Evolutionary conservation across 2,113 vertebrate species (phyloP).

Genomic region (Phoxinus phoxinus): DNA sequence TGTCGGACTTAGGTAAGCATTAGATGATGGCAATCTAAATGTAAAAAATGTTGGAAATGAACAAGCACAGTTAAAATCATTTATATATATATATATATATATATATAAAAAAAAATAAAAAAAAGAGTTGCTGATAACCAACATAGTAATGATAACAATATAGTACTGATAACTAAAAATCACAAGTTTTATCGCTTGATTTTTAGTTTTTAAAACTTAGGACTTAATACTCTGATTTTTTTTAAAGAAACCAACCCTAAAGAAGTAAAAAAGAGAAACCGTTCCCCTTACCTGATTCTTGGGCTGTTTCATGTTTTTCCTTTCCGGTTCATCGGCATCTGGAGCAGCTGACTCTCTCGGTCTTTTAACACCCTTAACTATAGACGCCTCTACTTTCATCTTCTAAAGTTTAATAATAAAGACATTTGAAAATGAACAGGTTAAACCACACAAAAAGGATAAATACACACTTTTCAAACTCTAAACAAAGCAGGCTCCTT

Average conservation of each 20-base stretch:
- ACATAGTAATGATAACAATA: no score
- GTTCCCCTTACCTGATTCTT: slow-evolving; percentile 89
- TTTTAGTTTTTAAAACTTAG: background rate
- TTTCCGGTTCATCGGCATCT: slow-evolving; percentile 86
- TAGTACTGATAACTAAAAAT: background rate
- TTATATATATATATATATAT: no score
- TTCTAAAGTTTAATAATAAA: slow-evolving; percentile 37
- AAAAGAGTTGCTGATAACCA: no score
- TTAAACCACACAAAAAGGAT: background rate
- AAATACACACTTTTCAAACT: background rate
- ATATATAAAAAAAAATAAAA: no score
- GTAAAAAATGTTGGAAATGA: background rate
- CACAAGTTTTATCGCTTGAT: background rate
- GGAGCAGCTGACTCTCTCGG: slow-evolving; percentile 85
- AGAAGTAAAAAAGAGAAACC: no score
- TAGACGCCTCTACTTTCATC: slow-evolving; percentile 85
- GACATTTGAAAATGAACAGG: background rate
- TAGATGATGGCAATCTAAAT: background rate
- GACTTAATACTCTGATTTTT: background rate
- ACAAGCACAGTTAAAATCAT: background rate
- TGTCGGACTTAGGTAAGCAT: background rate
- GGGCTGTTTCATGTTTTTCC: slow-evolving; percentile 85
- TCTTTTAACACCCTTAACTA: slow-evolving; percentile 92
- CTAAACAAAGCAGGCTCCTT: background rate
- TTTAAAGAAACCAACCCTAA: no score